These are phyloP conservation scores for Ylistrum balloti DNA, from an alignment of 1,140 invertebrate species.

Conservation along the genomic window DNA sequence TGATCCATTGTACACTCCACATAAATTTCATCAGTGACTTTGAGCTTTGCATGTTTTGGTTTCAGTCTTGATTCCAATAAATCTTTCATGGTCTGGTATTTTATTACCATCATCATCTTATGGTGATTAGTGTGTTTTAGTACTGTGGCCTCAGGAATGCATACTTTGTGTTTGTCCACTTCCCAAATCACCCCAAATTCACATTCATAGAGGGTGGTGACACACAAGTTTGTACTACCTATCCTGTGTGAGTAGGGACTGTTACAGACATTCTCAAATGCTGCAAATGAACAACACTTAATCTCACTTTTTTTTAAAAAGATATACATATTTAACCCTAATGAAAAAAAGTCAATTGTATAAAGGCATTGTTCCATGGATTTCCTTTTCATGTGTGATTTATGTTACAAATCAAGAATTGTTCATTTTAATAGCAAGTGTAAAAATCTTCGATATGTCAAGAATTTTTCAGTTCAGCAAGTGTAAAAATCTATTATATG, in stretches of 20 bases:
- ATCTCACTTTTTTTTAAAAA: too few species aligned
- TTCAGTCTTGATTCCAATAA: conserved; percentile 43
- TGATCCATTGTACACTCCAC: conserved; percentile 54
- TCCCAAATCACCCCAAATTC: conserved; percentile 44
- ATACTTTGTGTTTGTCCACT: conserved; percentile 37
- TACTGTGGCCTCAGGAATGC: neutral
- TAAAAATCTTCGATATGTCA: too few species aligned
- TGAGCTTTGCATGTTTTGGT: conserved; percentile 50
- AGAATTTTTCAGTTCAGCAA: too few species aligned
- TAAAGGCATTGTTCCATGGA: too few species aligned
- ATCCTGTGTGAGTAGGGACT: conserved; percentile 40
- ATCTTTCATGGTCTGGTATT: neutral
- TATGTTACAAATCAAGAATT: too few species aligned
- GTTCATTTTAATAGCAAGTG: too few species aligned
- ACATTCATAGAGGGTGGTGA: conserved; percentile 41
- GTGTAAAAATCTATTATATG: too few species aligned
- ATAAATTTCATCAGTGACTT: conserved; percentile 43
- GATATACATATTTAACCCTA: too few species aligned
- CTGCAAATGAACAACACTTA: too few species aligned
- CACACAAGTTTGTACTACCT: neutral
- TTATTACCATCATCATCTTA: neutral
- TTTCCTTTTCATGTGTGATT: too few species aligned
- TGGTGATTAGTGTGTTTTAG: conserved; percentile 22
- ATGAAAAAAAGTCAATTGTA: too few species aligned
- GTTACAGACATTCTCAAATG: conserved; percentile 41